Evolutionary conservation across 2,113 vertebrate species (phyloP), one percentile per base, ranked within the genome.

Genomic region (Centropristis striata): DNA sequence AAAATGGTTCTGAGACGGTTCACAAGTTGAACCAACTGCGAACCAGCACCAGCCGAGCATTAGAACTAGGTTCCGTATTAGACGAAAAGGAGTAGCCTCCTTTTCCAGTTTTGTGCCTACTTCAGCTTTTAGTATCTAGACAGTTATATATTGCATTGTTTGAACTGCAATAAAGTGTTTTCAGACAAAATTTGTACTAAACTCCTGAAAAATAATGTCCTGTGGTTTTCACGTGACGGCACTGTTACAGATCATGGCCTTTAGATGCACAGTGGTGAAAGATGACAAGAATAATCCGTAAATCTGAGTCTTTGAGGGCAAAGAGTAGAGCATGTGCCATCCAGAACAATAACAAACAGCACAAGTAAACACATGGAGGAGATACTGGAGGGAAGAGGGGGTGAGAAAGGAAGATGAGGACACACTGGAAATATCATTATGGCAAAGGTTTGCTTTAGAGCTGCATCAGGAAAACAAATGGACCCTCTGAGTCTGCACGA

Each of bases 391-490:
- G 28, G 20, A 53, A 1, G 16, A 36, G 25, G 16, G 65, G 18
- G 54, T 0, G 46, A 46, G 21, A 15, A 11, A 28, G 18, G 61
- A 28, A 42, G 47, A 60, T 3, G 13, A 54, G 49, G 37, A 51
- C 1, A 4, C 46, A 10, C 20, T 60, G n/a, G 20, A 46, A 72
- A 78, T 61, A 32, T 57, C 47, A 47, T 72, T 55, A 55, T 16
- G 44, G 49, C 5, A 1, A 60, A 59, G 36, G 18, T 36, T 65
- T 23, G 28, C 57, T 81, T 59, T 12, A n/a, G 71, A 75, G 25
- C 44, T 8, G 16, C 46, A 44, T 28, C 65, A 36, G 55, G 27
- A 44, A 60, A 57, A 75, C 60, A 67, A 80, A 88, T 74, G 54
- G 60, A 46, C 27, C 25, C 50, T 51, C 20, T 1, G 3, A 25